Conservation (phyloP, 2,113 vertebrate species). For the Siniperca knerii region DNA sequence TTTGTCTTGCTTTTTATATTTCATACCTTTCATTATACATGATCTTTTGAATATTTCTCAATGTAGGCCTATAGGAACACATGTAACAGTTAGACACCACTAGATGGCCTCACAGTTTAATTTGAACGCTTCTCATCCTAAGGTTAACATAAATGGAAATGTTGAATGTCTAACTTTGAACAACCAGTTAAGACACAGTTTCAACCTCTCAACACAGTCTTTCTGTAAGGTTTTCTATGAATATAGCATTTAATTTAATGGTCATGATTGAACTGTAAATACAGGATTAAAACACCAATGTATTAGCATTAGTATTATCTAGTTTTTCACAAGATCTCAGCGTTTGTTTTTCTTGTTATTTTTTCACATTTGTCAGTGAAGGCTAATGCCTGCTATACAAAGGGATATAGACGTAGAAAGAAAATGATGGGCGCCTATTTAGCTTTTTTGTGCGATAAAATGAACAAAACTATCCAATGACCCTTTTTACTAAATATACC, state of each 20-base stretch:
- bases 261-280: neutral
- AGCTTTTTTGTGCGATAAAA: neutral
- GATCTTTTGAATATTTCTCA: neutral
- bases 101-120: conserved; percentile 58
- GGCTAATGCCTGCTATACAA: neutral
- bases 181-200: neutral
- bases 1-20: neutral
- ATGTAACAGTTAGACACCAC: conserved; percentile 37
- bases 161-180: neutral
- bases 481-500: neutral
- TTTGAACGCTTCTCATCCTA: neutral
- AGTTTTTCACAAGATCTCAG: neutral
- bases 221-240: neutral
- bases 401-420: neutral
- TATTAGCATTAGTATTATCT: neutral
- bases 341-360: neutral
- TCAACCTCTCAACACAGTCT: neutral
- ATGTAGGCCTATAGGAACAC: neutral
- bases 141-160: neutral
- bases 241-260: neutral
- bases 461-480: neutral
- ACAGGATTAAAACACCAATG: neutral
- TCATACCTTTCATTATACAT: neutral
- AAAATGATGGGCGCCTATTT: neutral
- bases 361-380: neutral